Evolutionary conservation across 2,888 invertebrate genomes (phyloP).

Genomic region (Campaea margaritaria): DNA sequence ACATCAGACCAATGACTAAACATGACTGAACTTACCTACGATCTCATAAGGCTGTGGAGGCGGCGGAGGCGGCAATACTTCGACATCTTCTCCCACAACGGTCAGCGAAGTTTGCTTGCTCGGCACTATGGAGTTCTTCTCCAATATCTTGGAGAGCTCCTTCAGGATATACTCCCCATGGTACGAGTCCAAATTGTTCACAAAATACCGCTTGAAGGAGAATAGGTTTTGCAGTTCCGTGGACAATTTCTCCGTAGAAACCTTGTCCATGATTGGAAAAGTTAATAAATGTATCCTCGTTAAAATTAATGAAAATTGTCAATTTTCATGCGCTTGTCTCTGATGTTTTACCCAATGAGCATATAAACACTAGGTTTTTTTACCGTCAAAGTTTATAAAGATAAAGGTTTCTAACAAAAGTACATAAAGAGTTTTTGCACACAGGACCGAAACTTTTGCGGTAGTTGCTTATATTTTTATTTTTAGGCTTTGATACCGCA

Average conservation of each 20-base stretch:
- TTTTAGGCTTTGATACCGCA: too few relatives aligned
- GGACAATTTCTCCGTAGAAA: conserved; percentile 56
- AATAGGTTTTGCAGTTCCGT: conserved; percentile 56
- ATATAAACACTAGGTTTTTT: too few relatives aligned
- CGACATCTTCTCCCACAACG: conserved; percentile 63
- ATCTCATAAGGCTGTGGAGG: conserved; percentile 70
- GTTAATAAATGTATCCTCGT: too few relatives aligned
- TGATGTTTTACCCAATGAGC: too few relatives aligned
- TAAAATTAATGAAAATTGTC: too few relatives aligned
- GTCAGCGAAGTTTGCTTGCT: conserved; percentile 54
- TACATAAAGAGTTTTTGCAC: too few relatives aligned
- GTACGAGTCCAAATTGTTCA: conserved; percentile 87
- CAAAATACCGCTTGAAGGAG: conserved; percentile 82
- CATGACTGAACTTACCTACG: conserved; percentile 59
- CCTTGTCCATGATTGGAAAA: conserved; percentile 40
- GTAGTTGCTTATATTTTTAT: too few relatives aligned
- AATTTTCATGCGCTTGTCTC: too few relatives aligned
- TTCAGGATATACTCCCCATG: conserved; percentile 80
- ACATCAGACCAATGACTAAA: too few relatives aligned
- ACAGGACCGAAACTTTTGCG: too few relatives aligned
- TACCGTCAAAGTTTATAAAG: too few relatives aligned
- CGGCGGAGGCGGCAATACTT: conserved; percentile 48
- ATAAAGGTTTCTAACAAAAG: too few relatives aligned
- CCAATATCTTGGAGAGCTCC: conserved; percentile 63
- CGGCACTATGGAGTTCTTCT: conserved; percentile 53